These are phyloP conservation scores for Hedya salicella DNA, from an alignment of 2,888 invertebrate genomes.

Conservation along the genomic window DNA sequence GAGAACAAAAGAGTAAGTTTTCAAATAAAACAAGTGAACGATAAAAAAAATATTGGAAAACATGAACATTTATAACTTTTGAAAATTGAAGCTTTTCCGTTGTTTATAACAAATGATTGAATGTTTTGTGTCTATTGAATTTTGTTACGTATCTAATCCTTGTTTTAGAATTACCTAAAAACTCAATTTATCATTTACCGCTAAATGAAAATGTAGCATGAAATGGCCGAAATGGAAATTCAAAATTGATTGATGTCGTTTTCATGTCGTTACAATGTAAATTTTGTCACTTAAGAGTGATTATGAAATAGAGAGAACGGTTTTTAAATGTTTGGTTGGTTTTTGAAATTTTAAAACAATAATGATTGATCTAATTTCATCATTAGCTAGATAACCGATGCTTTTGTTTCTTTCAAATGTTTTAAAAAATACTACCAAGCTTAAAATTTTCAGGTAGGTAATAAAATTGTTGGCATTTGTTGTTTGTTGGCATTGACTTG, in stretches of 20 bases:
- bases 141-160: background rate
- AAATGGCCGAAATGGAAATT: slow-evolving; percentile 20
- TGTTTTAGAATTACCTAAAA: slow-evolving; percentile 25
- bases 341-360: background rate
- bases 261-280: slow-evolving; percentile 34
- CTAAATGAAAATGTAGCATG: slow-evolving; percentile 28
- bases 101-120: background rate
- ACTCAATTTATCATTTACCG: slow-evolving; percentile 36
- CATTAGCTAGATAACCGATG: too few species aligned
- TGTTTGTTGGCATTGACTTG: background rate
- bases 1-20: slow-evolving; percentile 5
- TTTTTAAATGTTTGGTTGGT: background rate
- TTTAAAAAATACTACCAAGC: too few species aligned
- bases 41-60: background rate
- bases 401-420: too few species aligned
- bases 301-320: slow-evolving; percentile 10
- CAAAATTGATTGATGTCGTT: slow-evolving; percentile 36
- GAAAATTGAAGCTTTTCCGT: too few species aligned
- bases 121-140: background rate
- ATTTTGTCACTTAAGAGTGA: slow-evolving; percentile 27
- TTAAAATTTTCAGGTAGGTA: too few species aligned
- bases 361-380: background rate
- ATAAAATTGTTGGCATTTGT: too few species aligned
- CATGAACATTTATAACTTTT: background rate
- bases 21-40: background rate